Percentiles rank a stretch among this genome's conserved stretches.
phyloP scores from a whole-genome alignment of 2,113 vertebrate genomes.

The Hydropotes inermis region DNA sequence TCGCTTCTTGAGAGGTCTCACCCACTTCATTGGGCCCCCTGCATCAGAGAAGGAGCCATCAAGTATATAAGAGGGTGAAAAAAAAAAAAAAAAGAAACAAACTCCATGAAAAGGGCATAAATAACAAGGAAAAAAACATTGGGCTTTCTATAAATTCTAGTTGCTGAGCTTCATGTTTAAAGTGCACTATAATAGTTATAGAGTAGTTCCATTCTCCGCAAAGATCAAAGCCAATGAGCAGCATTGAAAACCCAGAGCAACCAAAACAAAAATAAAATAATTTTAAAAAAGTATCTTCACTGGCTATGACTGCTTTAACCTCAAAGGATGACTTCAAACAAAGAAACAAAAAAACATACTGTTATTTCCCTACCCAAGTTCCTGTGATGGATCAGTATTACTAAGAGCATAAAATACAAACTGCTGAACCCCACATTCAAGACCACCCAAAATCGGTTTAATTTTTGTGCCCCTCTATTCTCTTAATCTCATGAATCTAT shows the following conservation, averaged over 20 bases:
- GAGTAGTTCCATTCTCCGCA: background rate
- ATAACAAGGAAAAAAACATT: background rate
- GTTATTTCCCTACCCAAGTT: background rate
- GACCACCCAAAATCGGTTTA: background rate
- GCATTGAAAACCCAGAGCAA: background rate
- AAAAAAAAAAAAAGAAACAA: background rate
- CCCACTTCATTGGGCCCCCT: constrained; percentile 96
- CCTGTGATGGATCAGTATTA: background rate
- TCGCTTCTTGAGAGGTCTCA: constrained; percentile 91
- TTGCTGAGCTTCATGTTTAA: background rate
- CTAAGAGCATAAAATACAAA: background rate
- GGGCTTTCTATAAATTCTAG: background rate
- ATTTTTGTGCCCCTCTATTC: background rate
- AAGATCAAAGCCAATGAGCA: background rate
- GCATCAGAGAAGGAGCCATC: constrained; percentile 42
- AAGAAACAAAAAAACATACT: background rate
- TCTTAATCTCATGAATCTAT: background rate
- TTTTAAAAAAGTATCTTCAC: background rate
- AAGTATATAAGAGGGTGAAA: background rate
- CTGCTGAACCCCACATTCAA: background rate
- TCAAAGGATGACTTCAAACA: background rate
- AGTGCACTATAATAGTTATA: background rate
- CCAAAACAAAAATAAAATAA: background rate
- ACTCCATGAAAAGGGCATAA: background rate
- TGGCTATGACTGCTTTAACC: background rate